phyloP scores from a whole-genome alignment of 1,140 invertebrate genomes.

The Drosophila subobscura region DNA sequence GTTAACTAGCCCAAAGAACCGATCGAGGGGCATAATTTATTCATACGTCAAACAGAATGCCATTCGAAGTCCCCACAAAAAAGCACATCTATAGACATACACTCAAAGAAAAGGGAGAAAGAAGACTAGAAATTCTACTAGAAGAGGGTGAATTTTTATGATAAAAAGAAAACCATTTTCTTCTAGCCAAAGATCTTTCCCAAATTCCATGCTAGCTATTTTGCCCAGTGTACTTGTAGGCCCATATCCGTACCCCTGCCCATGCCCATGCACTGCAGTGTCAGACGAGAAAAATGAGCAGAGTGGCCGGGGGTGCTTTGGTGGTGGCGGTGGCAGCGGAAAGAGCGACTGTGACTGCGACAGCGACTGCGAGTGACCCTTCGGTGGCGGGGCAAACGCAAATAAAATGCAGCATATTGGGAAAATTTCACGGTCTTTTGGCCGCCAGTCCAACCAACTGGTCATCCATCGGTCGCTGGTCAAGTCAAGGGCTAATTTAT shows the following conservation, averaged over 20 bases:
- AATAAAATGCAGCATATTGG: conserved; percentile 73
- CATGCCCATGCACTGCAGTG: conserved; percentile 46
- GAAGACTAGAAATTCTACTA: too few species aligned
- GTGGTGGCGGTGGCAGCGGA: conserved; percentile 17
- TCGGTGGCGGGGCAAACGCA: conserved; percentile 22
- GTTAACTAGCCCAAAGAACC: conserved; percentile 63
- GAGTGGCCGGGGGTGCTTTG: conserved; percentile 6
- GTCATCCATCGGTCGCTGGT: conserved; percentile 67
- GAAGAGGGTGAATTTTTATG: too few species aligned
- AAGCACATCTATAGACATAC: conserved; percentile 1
- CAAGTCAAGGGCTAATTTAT: conserved; percentile 73
- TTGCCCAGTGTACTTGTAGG: too few species aligned
- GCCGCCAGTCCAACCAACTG: conserved; percentile 46
- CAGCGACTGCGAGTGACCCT: conserved; percentile 5
- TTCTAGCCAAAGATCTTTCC: too few species aligned
- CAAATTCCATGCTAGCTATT: too few species aligned
- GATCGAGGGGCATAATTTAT: conserved; percentile 64
- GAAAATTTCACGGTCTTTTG: conserved; percentile 80
- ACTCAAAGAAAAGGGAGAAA: not conserved
- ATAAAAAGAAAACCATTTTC: too few species aligned
- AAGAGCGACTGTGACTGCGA: conserved; percentile 1
- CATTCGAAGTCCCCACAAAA: conserved; percentile 27
- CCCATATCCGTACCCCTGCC: conserved; percentile 2
- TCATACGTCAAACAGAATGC: conserved; percentile 44
- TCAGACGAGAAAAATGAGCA: conserved; percentile 42